Conservation (phyloP, 2,888 invertebrate species). For the Drosophila borealis region DNA sequence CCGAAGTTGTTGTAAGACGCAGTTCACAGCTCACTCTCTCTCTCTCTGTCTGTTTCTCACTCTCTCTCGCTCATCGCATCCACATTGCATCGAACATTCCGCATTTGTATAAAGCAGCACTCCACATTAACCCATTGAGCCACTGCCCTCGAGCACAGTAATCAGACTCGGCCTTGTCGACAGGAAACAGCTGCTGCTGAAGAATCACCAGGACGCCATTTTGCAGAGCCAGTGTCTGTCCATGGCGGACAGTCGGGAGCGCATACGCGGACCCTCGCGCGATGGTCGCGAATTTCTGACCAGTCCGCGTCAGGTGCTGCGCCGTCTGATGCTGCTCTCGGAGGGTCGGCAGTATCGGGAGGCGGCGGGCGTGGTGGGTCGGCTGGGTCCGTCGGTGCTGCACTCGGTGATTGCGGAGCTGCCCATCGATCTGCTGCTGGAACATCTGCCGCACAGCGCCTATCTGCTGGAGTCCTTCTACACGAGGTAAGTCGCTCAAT, state of each 20-base stretch:
- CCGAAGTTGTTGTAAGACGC: slow-evolving; percentile 72
- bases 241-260: slow-evolving; percentile 90
- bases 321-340: slow-evolving; percentile 91
- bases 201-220: slow-evolving; percentile 79
- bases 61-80: slow-evolving; percentile 40
- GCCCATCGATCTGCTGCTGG: slow-evolving; percentile 94
- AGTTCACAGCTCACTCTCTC: slow-evolving; percentile 23
- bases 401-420: slow-evolving; percentile 91
- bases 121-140: slow-evolving; percentile 24
- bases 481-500: slow-evolving; percentile 86
- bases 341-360: slow-evolving; percentile 96
- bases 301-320: slow-evolving; percentile 89
- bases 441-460: slow-evolving; percentile 94
- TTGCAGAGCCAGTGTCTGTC: slow-evolving; percentile 39
- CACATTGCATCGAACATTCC: slow-evolving; percentile 19
- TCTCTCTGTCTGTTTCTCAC: not conserved
- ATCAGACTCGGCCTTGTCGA: slow-evolving; percentile 44
- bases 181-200: slow-evolving; percentile 80
- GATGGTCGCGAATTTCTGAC: slow-evolving; percentile 87
- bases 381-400: slow-evolving; percentile 92
- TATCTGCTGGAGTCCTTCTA: slow-evolving; percentile 94
- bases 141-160: slow-evolving; percentile 27
- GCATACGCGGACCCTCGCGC: slow-evolving; percentile 88
- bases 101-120: slow-evolving; percentile 55
- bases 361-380: slow-evolving; percentile 93